phyloP scores from a whole-genome alignment of 2,113 vertebrate species.

The Nanger granti region DNA sequence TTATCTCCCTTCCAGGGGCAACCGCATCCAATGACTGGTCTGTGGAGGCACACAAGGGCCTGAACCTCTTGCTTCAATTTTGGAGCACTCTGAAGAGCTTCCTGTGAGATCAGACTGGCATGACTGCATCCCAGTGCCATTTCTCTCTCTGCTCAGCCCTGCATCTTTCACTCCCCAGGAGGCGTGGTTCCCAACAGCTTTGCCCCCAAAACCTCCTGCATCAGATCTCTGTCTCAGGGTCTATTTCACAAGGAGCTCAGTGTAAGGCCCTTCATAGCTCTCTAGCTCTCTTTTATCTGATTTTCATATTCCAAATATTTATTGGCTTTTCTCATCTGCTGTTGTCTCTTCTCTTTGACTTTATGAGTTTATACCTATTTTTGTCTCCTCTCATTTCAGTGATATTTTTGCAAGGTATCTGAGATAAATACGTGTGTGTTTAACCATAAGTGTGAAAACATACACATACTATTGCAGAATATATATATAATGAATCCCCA shows the following conservation, averaged over 20 bases:
- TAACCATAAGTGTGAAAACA: constrained; percentile 8
- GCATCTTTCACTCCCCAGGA: not conserved
- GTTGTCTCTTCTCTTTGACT: constrained; percentile 2
- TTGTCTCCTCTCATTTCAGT: not conserved
- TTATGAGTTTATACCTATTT: not conserved
- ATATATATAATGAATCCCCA: not conserved
- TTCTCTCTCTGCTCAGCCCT: not conserved
- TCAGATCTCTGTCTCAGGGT: not conserved
- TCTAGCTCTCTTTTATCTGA: not conserved
- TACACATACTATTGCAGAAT: not conserved
- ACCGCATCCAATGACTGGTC: not conserved
- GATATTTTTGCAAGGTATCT: constrained; percentile 36
- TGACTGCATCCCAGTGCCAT: not conserved
- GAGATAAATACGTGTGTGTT: not conserved
- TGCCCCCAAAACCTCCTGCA: not conserved
- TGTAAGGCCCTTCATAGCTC: not conserved
- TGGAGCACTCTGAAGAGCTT: not conserved
- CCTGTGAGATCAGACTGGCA: not conserved
- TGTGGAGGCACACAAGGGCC: not conserved
- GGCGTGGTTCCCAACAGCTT: not conserved
- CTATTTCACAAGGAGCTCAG: not conserved
- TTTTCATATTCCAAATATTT: not conserved
- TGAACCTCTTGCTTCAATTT: not conserved
- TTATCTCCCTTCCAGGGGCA: not conserved
- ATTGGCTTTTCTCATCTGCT: not conserved